These are phyloP conservation scores for Pemphredon lugubris DNA, from an alignment of 2,888 invertebrate genomes.

Conservation along the genomic window DNA sequence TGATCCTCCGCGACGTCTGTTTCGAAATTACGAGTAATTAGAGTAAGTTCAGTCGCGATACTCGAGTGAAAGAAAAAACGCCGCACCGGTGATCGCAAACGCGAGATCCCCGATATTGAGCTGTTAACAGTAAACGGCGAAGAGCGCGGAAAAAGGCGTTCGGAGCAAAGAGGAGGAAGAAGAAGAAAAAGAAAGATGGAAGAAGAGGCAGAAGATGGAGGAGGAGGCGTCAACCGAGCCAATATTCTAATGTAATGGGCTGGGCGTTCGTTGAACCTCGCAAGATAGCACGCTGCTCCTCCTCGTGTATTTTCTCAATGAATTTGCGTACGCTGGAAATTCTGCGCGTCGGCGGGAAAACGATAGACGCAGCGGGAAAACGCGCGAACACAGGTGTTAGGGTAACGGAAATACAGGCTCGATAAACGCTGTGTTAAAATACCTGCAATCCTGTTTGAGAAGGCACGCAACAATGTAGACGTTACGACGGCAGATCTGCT, in stretches of 20 bases:
- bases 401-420: background rate
- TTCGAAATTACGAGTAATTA: no score
- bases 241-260: slow-evolving; percentile 76
- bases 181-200: slow-evolving; percentile 36
- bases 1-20: no score
- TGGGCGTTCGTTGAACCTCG: slow-evolving; percentile 75
- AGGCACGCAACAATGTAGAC: no score
- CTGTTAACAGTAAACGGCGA: slow-evolving; percentile 8
- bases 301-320: slow-evolving; percentile 56
- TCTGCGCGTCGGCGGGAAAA: slow-evolving; percentile 8
- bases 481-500: no score
- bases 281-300: slow-evolving; percentile 62
- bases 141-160: slow-evolving; percentile 16
- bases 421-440: no score
- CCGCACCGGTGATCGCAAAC: no score
- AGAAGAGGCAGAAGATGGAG: slow-evolving; percentile 50
- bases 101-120: background rate
- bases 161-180: slow-evolving; percentile 39
- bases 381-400: background rate
- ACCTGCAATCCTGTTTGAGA: no score
- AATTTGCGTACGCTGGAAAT: slow-evolving; percentile 38
- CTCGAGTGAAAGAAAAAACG: no score
- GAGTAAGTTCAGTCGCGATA: no score
- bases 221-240: slow-evolving; percentile 69
- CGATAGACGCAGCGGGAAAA: background rate